phyloP scores from a whole-genome alignment of 2,888 invertebrate species.

The Acheta domesticus region DNA sequence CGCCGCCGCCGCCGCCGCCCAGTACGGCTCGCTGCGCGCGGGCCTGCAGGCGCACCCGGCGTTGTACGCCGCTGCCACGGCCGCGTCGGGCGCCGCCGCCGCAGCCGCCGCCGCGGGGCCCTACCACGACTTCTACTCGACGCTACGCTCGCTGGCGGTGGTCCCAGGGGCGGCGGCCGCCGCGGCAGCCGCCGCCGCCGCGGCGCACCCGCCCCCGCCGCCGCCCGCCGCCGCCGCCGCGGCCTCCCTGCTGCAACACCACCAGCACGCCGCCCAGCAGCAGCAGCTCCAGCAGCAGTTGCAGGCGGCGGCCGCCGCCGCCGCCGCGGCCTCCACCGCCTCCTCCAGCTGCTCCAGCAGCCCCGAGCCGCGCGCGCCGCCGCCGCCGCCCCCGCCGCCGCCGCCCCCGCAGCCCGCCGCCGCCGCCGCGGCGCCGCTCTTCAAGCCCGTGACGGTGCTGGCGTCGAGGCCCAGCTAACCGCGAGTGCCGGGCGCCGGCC shows the following conservation, averaged over 20 bases:
- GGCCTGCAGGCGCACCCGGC: slow-evolving; percentile 54
- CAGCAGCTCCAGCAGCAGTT: slow-evolving; percentile 39
- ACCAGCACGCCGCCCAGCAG: slow-evolving; percentile 50
- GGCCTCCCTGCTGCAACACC: slow-evolving; percentile 42
- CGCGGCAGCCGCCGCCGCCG: slow-evolving; percentile 42
- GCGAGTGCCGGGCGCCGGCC: not conserved
- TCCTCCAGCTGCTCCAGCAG: slow-evolving; percentile 42
- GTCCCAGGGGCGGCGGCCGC: slow-evolving; percentile 43
- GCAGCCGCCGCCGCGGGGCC: slow-evolving; percentile 42
- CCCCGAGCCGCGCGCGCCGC: slow-evolving; percentile 49
- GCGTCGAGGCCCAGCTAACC: slow-evolving; percentile 35
- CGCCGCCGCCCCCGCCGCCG: slow-evolving; percentile 42
- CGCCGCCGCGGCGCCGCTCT: slow-evolving; percentile 48
- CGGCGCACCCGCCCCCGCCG: not conserved
- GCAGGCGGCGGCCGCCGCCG: slow-evolving; percentile 40
- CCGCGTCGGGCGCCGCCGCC: slow-evolving; percentile 48
- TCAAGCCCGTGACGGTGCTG: slow-evolving; percentile 46
- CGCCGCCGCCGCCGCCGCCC: slow-evolving; percentile 36
- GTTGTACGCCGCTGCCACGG: slow-evolving; percentile 43
- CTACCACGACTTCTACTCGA: slow-evolving; percentile 52
- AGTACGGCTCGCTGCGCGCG: slow-evolving; percentile 36
- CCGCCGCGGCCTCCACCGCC: not conserved
- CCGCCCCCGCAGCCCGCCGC: slow-evolving; percentile 45
- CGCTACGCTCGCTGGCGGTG: slow-evolving; percentile 49
- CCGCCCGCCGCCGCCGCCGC: slow-evolving; percentile 33